phyloP scores from a whole-genome alignment of 2,797 vertebrate genomes.

The Phoxinus dragarum region DNA sequence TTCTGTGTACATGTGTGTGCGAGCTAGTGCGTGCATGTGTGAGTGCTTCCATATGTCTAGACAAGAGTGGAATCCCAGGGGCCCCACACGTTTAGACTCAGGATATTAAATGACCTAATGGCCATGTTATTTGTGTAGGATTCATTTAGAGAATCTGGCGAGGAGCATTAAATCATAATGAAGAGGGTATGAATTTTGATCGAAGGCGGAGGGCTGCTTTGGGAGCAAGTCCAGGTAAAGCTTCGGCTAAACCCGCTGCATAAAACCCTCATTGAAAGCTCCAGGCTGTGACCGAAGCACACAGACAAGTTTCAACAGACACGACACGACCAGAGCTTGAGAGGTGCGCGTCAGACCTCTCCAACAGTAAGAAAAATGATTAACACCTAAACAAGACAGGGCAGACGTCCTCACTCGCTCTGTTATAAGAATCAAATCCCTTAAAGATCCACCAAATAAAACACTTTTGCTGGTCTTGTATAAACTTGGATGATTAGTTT shows the following conservation, averaged over 20 bases:
- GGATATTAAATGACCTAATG: conserved; percentile 68
- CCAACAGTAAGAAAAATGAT: conserved; percentile 41
- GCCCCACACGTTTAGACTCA: conserved; percentile 62
- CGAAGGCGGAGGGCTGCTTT: conserved; percentile 46
- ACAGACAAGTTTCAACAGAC: conserved; percentile 49
- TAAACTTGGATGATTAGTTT: conserved; percentile 13
- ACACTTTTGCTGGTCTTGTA: conserved; percentile 5
- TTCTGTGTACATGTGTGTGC: conserved; percentile 40
- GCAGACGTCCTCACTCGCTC: conserved; percentile 21
- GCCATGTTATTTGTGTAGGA: conserved; percentile 65
- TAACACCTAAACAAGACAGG: conserved; percentile 42
- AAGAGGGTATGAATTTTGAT: conserved; percentile 62
- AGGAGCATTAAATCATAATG: conserved; percentile 63
- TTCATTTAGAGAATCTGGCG: conserved; percentile 61
- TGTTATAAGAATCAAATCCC: conserved; percentile 17
- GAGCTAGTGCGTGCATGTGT: conserved; percentile 36
- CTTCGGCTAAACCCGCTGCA: conserved; percentile 16
- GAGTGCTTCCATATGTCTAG: conserved; percentile 69
- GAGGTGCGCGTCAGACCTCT: conserved; percentile 23
- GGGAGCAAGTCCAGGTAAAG: conserved; percentile 50
- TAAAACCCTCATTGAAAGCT: conserved; percentile 46
- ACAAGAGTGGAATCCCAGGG: conserved; percentile 63
- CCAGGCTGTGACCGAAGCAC: conserved; percentile 36
- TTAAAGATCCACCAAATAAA: conserved; percentile 1
- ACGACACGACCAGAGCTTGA: conserved; percentile 35